phyloP scores from a whole-genome alignment of 1,140 invertebrate genomes.

The Rhopalosiphum padi region DNA sequence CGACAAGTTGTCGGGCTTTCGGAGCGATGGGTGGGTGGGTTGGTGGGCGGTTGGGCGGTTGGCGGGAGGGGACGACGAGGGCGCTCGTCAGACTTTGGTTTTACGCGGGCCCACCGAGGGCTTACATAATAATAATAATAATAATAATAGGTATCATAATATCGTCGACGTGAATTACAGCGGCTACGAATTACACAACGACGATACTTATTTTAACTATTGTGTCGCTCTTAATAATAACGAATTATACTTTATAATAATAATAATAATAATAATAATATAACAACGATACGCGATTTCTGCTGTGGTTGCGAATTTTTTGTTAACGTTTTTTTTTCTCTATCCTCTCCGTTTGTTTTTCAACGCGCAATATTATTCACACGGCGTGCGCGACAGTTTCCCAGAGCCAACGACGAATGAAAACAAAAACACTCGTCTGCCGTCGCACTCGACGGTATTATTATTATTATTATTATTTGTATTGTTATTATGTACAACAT shows the following conservation, averaged over 20 bases:
- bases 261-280: not conserved
- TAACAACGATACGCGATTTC: not conserved
- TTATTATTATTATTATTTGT: not conserved
- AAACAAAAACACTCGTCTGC: not conserved
- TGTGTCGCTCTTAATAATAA: not conserved
- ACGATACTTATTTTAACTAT: not conserved
- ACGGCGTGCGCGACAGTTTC: not conserved
- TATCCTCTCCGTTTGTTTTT: not conserved
- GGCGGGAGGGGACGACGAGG: not conserved
- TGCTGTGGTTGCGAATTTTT: not conserved
- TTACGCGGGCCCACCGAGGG: not conserved
- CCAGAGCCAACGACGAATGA: not conserved
- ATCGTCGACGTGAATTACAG: not conserved
- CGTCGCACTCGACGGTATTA: not conserved
- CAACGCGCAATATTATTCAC: not conserved
- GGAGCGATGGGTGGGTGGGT: not conserved
- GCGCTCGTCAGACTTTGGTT: conserved; percentile 1
- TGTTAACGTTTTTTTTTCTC: not conserved
- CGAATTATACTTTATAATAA: too few relatives aligned
- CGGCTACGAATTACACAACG: not conserved
- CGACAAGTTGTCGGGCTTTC: not conserved
- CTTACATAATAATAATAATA: not conserved
- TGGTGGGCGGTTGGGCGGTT: not conserved
- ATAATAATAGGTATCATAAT: not conserved
- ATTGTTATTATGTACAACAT: not conserved